Evolutionary conservation across 2,888 invertebrate species (phyloP), one percentile per base, ranked within the genome.

Genomic region (Eristalis arbustorum): DNA sequence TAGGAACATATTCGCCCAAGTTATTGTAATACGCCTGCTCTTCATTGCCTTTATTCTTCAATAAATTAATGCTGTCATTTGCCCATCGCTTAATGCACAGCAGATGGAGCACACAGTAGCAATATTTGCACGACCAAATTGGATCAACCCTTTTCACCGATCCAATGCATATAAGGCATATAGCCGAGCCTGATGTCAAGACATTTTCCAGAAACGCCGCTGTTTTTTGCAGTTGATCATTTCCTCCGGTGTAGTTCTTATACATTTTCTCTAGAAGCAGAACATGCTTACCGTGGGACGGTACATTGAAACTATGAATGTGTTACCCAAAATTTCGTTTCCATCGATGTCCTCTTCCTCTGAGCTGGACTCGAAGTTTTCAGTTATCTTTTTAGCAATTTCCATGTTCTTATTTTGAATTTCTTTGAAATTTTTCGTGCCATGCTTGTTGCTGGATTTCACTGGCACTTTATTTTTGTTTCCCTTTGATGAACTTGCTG

Each of bases 61-160:
- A 95, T 88, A 96, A 95, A 80, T 94, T 95, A 71, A 98, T 94
- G 89, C 96, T 97, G 91, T 98, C 98, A 89, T 96, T 96, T 0
- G 97, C 96, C 98, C 98, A 98, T 90, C 97, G 96, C 91, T 97
- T 97, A 88, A 98, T 96, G 91, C 98, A 98, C 63, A 94, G 94
- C 42, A 98, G 93, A 93, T 98, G 98, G 90, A 98, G 96, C 90
- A 96, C 96, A 64, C 96, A 96, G 91, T 94, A 96, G 91, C 98
- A 98, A 80, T 95, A 95, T 8, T 93, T 93, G 91, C 98, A 98
- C 59, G 95, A 96, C 98, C 98, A 98, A 85, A 98, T 96, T 61
- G 96, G 93, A 90, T 98, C 96, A 73, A 94, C 94, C 89, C 96
- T 94, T 91, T 96, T 97, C 14, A 98, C 95, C 57, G 96, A 96